Percentiles rank a stretch among this genome's conserved stretches.
These are phyloP conservation scores for Scarus forsteni DNA, from an alignment of 2,797 vertebrate genomes.

Conservation along the genomic window DNA sequence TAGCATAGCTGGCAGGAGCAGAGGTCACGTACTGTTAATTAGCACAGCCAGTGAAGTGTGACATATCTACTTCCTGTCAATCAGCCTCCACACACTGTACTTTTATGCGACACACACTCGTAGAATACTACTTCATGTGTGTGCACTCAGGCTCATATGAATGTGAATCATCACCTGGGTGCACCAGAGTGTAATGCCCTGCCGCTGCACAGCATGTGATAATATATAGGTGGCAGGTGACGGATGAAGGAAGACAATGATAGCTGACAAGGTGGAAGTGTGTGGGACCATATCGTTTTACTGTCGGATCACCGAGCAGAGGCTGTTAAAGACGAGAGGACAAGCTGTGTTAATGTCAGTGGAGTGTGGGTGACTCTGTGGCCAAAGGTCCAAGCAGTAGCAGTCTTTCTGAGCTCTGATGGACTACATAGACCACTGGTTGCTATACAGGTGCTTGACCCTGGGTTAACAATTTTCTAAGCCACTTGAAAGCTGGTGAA, in stretches of 20 bases:
- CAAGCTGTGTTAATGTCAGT: background rate
- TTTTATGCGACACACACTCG: constrained; percentile 15
- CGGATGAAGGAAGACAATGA: background rate
- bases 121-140: constrained; percentile 9
- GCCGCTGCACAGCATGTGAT: constrained; percentile 1
- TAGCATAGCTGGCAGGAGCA: constrained; percentile 29
- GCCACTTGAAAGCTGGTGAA: too few relatives aligned
- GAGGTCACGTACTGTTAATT: constrained; percentile 59
- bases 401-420: too few relatives aligned
- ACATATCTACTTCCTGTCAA: constrained; percentile 11
- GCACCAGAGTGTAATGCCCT: constrained; percentile 10
- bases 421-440: too few relatives aligned
- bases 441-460: too few relatives aligned
- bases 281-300: background rate
- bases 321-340: constrained; percentile 3
- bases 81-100: constrained; percentile 12
- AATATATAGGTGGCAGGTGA: background rate
- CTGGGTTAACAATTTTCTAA: too few relatives aligned
- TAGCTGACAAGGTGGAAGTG: constrained; percentile 8
- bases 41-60: constrained; percentile 37
- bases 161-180: constrained; percentile 10
- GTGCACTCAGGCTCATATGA: background rate
- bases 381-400: too few relatives aligned
- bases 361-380: background rate
- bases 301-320: constrained; percentile 1